Conservation (phyloP, 2,888 invertebrate genomes). For the Phaonia tiefii region DNA sequence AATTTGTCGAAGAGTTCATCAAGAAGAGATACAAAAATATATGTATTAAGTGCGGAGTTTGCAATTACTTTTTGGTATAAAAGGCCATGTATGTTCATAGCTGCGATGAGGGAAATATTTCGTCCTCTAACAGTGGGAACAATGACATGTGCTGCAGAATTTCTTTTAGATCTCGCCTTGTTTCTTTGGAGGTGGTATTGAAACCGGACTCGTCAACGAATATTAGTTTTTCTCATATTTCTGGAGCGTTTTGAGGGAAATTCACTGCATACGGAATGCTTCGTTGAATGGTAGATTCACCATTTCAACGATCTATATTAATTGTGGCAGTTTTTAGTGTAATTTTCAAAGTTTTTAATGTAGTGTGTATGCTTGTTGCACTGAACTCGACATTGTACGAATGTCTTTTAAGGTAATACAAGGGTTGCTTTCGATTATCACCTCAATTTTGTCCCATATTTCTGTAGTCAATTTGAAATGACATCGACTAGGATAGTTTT, state of each 20-base stretch:
- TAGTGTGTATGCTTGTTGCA: too few relatives aligned
- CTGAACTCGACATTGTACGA: background rate
- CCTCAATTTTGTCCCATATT: constrained; percentile 39
- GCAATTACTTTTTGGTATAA: constrained; percentile 30
- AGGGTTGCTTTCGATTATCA: constrained; percentile 37
- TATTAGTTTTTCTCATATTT: too few relatives aligned
- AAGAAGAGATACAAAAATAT: background rate
- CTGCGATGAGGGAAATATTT: constrained; percentile 23
- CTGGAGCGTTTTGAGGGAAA: too few relatives aligned
- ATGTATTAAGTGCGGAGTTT: constrained; percentile 5
- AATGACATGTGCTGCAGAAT: constrained; percentile 2
- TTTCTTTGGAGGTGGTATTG: too few relatives aligned
- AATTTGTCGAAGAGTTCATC: too few relatives aligned
- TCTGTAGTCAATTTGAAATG: constrained; percentile 33
- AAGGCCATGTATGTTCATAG: constrained; percentile 28
- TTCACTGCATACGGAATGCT: too few relatives aligned
- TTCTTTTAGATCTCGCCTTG: too few relatives aligned
- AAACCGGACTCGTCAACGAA: too few relatives aligned
- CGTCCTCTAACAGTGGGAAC: constrained; percentile 31
- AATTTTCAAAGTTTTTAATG: too few relatives aligned
- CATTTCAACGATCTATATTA: too few relatives aligned
- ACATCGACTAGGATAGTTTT: constrained; percentile 34
- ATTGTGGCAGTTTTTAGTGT: too few relatives aligned
- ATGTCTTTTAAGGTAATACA: constrained; percentile 27
- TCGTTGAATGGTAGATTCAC: too few relatives aligned